A percentile compares a stretch with the other conserved stretches of the same genome.
phyloP scores from a whole-genome alignment of 2,797 vertebrate genomes.

The Pseudomugil gertrudae region DNA sequence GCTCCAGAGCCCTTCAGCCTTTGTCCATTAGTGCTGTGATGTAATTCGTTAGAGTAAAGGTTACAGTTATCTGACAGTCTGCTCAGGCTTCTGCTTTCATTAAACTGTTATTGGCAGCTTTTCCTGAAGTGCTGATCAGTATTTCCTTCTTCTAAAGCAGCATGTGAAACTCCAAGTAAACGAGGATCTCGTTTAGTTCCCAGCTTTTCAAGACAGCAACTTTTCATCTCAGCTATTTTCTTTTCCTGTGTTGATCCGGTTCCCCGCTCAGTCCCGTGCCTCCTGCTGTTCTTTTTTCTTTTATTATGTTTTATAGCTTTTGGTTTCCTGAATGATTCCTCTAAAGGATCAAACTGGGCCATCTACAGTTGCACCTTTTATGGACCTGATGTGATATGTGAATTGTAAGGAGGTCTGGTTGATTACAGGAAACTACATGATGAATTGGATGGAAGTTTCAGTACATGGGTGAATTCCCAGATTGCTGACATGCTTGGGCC shows the following conservation, averaged over 20 bases:
- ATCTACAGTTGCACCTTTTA: constrained; percentile 2
- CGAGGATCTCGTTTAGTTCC: no score
- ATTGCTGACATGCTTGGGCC: no score
- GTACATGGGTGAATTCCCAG: no score
- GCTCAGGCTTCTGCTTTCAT: not conserved
- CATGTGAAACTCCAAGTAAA: no score
- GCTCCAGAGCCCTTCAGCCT: no score
- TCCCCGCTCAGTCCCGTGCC: not conserved
- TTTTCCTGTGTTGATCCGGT: constrained; percentile 34
- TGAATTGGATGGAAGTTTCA: no score
- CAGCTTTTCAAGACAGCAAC: accelerated
- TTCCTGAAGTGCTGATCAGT: not conserved
- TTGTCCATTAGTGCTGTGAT: not conserved
- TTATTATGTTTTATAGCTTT: not conserved
- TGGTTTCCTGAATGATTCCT: not conserved
- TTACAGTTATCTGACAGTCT: no score
- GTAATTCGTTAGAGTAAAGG: not conserved
- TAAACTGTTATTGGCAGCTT: not conserved
- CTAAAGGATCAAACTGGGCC: constrained; percentile 5
- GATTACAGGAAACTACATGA: no score
- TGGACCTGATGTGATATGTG: not conserved
- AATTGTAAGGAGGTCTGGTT: constrained; percentile 6
- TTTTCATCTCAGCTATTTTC: constrained; percentile 45
- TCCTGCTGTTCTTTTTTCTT: accelerated
- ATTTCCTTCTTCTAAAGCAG: not conserved